Percentiles rank a stretch among this genome's conserved stretches.
Evolutionary conservation across 2,113 vertebrate genomes (phyloP).

Genomic region (Mastomys natalensis): DNA sequence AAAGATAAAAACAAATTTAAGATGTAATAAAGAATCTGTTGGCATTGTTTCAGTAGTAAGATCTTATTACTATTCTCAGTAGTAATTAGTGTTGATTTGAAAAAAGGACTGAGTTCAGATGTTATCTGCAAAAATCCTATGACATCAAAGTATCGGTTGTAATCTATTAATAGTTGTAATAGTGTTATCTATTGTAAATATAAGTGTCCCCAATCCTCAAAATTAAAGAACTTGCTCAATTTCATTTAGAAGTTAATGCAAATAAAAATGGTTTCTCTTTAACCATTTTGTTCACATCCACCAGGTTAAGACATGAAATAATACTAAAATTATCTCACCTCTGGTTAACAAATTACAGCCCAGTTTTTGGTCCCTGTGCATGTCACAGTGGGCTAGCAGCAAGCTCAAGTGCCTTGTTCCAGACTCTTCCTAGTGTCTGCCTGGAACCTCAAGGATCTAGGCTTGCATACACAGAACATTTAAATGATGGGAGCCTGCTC

Average conservation of each 20-base stretch:
- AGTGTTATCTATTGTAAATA: neutral
- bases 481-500: neutral
- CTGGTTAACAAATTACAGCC: neutral
- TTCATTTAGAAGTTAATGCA: constrained; percentile 24
- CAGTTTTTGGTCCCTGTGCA: neutral
- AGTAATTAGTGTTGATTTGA: neutral
- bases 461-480: neutral
- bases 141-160: neutral
- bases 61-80: neutral
- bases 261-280: neutral
- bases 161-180: neutral
- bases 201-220: neutral
- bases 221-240: neutral
- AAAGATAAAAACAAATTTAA: neutral
- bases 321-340: neutral
- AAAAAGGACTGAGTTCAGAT: neutral
- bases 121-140: neutral
- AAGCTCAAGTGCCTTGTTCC: constrained; percentile 9
- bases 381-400: neutral
- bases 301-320: neutral
- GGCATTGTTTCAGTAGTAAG: neutral
- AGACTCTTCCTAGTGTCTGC: neutral
- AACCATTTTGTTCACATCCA: neutral
- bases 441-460: constrained; percentile 2
- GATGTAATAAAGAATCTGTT: neutral